Evolutionary conservation across 2,113 vertebrate genomes (phyloP), one percentile per base, ranked within the genome.

Genomic region (Crotalus viridis): DNA sequence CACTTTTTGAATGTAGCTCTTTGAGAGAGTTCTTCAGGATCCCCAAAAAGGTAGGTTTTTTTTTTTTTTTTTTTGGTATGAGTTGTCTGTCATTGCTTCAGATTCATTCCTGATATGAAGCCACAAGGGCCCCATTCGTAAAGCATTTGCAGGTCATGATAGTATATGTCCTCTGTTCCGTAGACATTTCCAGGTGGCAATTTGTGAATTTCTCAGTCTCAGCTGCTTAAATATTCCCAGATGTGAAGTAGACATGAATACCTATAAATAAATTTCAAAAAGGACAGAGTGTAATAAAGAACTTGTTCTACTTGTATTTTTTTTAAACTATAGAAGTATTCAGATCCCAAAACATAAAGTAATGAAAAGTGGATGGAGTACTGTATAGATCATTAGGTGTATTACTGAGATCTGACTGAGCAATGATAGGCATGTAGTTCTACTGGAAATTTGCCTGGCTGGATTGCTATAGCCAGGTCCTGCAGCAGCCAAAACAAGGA

Each of bases 21-120:
- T 94, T 93, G 33, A 81, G 93, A 94, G 95, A 97, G 95, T 95
- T 95, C 94, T 97, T 97, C 94, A 97, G 54, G 94, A 94, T 96
- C 92, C 92, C 90, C 92, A 74, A 93, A 95, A 96, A 95, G 94
- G 91, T 95, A 69, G n/a, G 52, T 10, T 5, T 17, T 56, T 28
- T 28, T 95, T 17, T 56, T 28, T 28, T 95, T 91, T 92, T 95
- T 81, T 39, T 39, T 0, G 1, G n/a, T 95, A 93, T 91, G 96
- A 97, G 95, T 95, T 96, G 95, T 91, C 94, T 97, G 95, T 97
- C 97, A 97, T 96, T 96, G 96, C 94, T 97, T 96, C 95, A 97
- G 94, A 95, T 97, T 96, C 96, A 94, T 22, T 91, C 96, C 95
- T 97, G 97, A 97, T 96, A 97, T 93, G 96, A 95, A 95, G 93